These are phyloP conservation scores for Pseudomugil gertrudae DNA, from an alignment of 2,797 vertebrate species.

Conservation along the genomic window DNA sequence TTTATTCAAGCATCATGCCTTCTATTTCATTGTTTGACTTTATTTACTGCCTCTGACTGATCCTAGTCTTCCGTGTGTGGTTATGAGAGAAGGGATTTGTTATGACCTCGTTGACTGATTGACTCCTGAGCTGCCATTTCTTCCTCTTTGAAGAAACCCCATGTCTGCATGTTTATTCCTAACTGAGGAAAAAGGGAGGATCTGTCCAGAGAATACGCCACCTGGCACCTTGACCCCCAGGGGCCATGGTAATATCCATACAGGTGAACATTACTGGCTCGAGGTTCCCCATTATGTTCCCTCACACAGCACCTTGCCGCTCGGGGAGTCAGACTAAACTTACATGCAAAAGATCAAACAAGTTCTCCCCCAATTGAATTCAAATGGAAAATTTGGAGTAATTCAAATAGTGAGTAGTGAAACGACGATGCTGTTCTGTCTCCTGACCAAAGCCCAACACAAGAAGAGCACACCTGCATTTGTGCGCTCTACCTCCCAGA, in stretches of 20 bases:
- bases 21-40: slow-evolving; percentile 78
- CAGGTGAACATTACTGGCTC: slow-evolving; percentile 81
- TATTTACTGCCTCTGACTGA: slow-evolving; percentile 73
- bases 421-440: slow-evolving; percentile 70
- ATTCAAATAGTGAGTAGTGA: slow-evolving; percentile 79
- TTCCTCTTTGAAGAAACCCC: slow-evolving; percentile 70
- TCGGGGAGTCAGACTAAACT: slow-evolving; percentile 74
- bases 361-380: slow-evolving; percentile 79
- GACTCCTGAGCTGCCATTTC: slow-evolving; percentile 64
- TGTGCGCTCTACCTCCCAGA: slow-evolving; percentile 69
- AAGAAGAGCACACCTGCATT: slow-evolving; percentile 44
- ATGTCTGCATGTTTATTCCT: slow-evolving; percentile 67
- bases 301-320: slow-evolving; percentile 71
- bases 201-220: slow-evolving; percentile 75
- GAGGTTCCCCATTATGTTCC: slow-evolving; percentile 79
- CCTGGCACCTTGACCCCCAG: slow-evolving; percentile 76
- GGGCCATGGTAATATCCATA: slow-evolving; percentile 82
- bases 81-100: slow-evolving; percentile 73
- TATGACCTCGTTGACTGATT: slow-evolving; percentile 76
- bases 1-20: slow-evolving; percentile 75
- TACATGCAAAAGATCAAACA: slow-evolving; percentile 85
- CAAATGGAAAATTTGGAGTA: slow-evolving; percentile 81
- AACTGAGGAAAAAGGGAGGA: slow-evolving; percentile 58
- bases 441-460: slow-evolving; percentile 75
- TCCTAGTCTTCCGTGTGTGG: slow-evolving; percentile 59